phyloP scores from a whole-genome alignment of 2,113 vertebrate species.

The Crypturellus undulatus region DNA sequence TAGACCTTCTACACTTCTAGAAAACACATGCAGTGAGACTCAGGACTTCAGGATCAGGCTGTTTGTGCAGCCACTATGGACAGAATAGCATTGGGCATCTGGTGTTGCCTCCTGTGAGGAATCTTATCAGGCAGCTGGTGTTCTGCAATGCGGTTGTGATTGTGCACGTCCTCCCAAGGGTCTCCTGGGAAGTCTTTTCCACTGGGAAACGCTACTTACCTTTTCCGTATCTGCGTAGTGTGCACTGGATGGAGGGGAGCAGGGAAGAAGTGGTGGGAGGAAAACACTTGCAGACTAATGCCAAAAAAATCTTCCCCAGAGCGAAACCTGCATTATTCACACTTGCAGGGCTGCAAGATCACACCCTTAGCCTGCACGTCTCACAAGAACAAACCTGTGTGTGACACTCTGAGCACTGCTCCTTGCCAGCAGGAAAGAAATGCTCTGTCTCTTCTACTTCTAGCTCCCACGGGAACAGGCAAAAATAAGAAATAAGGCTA shows the following conservation, averaged over 20 bases:
- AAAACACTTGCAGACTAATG: background rate
- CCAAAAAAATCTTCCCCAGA: background rate
- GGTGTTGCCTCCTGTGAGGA: background rate
- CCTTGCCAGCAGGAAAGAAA: conserved; percentile 52
- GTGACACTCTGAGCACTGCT: conserved; percentile 38
- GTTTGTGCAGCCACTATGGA: background rate
- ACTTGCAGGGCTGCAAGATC: conserved; percentile 19
- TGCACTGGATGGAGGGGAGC: background rate
- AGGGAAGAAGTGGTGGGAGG: background rate
- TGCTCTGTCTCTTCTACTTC: conserved; percentile 26
- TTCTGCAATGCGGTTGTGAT: background rate
- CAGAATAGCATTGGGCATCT: background rate
- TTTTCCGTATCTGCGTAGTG: rapidly evolving
- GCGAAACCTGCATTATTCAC: background rate
- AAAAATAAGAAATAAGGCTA: background rate
- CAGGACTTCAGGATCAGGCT: background rate
- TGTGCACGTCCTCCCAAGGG: background rate
- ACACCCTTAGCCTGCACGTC: conserved; percentile 29
- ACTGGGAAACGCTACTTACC: background rate
- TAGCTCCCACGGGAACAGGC: conserved; percentile 46
- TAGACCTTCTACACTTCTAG: background rate
- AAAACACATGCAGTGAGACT: background rate
- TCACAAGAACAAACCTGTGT: background rate
- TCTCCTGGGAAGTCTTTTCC: background rate
- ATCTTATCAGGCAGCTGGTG: background rate